These are phyloP conservation scores for Drosophila sulfurigaster DNA, from an alignment of 1,140 invertebrate genomes.

Conservation along the genomic window DNA sequence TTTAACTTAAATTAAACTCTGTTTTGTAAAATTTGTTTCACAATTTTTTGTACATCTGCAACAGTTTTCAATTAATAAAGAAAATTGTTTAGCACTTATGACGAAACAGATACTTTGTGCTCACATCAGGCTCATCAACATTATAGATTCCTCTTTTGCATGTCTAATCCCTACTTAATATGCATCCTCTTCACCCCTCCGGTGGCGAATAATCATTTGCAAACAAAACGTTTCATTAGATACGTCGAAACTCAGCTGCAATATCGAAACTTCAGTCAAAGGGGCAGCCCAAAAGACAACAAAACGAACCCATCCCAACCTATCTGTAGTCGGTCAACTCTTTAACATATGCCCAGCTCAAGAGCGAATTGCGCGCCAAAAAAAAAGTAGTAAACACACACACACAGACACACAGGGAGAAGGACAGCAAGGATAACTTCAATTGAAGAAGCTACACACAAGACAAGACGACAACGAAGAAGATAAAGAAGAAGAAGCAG, in stretches of 20 bases:
- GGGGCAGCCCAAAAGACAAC: constrained; percentile 42
- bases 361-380: constrained; percentile 73
- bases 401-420: neutral
- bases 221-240: constrained; percentile 70
- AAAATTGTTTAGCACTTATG: too few relatives aligned
- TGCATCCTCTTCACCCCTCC: constrained; percentile 22
- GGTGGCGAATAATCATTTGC: constrained; percentile 39
- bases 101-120: neutral
- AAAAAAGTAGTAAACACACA: constrained; percentile 30
- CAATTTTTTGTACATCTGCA: too few relatives aligned
- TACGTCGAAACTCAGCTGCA: constrained; percentile 48
- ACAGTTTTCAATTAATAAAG: too few relatives aligned
- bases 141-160: neutral
- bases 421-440: constrained; percentile 15
- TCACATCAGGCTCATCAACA: neutral
- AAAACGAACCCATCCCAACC: constrained; percentile 23
- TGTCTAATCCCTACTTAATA: constrained; percentile 18
- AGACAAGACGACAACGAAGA: constrained; percentile 39
- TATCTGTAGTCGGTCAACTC: constrained; percentile 64
- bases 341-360: constrained; percentile 69
- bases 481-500: constrained; percentile 4
- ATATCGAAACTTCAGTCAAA: neutral
- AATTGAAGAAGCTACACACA: constrained; percentile 58
- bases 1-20: too few relatives aligned
- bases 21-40: too few relatives aligned